Percentiles rank a stretch among this genome's conserved stretches.
phyloP scores from a whole-genome alignment of 2,113 vertebrate genomes.

The Cavia porcellus region DNA sequence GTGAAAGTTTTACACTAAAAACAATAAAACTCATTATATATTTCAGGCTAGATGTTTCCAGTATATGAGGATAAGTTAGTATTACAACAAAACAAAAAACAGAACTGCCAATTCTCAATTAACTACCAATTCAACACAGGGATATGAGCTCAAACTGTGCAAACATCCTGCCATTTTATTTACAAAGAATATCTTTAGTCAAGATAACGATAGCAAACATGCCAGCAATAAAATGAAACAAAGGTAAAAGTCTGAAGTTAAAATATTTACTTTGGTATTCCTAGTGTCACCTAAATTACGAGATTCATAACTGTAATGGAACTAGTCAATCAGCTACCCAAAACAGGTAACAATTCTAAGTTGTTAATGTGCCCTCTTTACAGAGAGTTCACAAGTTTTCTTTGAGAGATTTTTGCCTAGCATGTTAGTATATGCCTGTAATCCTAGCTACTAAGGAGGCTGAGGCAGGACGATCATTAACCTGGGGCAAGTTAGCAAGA shows the following conservation, averaged over 20 bases:
- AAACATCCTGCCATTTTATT: constrained; percentile 10
- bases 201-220: neutral
- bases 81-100: neutral
- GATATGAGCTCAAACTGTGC: neutral
- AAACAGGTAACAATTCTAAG: neutral
- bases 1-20: neutral
- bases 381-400: neutral
- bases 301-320: neutral
- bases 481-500: neutral
- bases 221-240: neutral
- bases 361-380: neutral
- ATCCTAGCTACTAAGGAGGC: neutral
- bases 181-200: constrained; percentile 26
- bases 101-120: neutral
- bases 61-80: neutral
- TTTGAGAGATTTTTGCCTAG: neutral
- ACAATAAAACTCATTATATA: constrained; percentile 17
- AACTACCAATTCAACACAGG: neutral
- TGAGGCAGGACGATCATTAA: neutral
- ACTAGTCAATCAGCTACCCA: neutral
- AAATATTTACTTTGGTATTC: neutral
- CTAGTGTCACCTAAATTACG: neutral
- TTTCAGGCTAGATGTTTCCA: constrained; percentile 14
- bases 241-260: neutral
- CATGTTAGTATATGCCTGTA: neutral